These are phyloP conservation scores for Podarcis muralis DNA, from an alignment of 2,113 vertebrate genomes.

Conservation along the genomic window DNA sequence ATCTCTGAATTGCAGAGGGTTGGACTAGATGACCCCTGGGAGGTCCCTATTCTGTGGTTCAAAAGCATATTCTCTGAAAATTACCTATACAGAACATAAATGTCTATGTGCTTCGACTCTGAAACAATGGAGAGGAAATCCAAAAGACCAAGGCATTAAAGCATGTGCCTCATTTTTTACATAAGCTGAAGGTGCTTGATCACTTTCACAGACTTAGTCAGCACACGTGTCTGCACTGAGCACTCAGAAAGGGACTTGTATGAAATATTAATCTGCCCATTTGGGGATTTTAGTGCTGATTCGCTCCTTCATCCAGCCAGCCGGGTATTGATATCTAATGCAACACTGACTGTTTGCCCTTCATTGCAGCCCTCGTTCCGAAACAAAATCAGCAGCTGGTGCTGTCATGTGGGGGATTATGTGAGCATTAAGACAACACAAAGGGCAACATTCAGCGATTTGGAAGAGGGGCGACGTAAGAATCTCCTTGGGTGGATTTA, in stretches of 20 bases:
- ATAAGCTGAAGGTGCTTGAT: background rate
- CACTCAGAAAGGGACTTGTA: background rate
- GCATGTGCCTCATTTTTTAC: conserved; percentile 36
- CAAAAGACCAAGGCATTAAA: background rate
- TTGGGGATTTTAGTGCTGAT: background rate
- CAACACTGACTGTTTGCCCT: background rate
- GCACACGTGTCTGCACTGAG: conserved; percentile 4
- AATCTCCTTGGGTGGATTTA: background rate
- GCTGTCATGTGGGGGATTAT: background rate
- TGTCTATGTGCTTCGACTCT: conserved; percentile 40
- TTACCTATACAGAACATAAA: conserved; percentile 50
- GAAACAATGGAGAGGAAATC: background rate
- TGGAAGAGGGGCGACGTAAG: conserved; percentile 3
- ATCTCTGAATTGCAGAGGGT: no score
- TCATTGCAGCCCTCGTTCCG: background rate
- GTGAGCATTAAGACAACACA: background rate
- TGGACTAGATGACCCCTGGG: no score
- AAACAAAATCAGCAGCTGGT: background rate
- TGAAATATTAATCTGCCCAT: conserved; percentile 6
- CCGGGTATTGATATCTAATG: background rate
- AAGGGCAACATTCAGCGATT: background rate
- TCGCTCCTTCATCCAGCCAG: conserved; percentile 10
- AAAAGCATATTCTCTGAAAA: no score
- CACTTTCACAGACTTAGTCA: conserved; percentile 26
- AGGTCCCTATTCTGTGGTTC: no score